A percentile compares a stretch with the other conserved stretches of the same genome.
Conservation (phyloP, 2,113 vertebrate genomes). For the Sardina pilchardus region DNA sequence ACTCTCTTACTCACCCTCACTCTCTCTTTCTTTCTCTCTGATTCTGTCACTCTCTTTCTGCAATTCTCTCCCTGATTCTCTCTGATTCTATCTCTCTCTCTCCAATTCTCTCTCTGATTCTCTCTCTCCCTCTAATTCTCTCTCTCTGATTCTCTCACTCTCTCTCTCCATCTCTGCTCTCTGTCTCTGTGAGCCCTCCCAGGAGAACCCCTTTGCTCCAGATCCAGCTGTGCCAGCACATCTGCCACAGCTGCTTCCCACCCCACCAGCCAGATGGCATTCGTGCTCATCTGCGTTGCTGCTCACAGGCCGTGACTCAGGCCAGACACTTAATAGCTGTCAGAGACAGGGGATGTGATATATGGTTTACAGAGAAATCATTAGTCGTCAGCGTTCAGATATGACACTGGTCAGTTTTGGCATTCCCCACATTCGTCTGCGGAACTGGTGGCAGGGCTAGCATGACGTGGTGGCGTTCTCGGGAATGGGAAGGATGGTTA, state of each 20-base stretch:
- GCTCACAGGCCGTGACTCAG: neutral
- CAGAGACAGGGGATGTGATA: neutral
- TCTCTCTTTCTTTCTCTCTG: too few species aligned
- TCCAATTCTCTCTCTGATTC: neutral
- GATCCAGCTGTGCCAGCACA: neutral
- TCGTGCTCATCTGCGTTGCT: neutral
- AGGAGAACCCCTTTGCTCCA: neutral
- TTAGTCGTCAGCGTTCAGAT: neutral
- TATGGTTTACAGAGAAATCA: neutral
- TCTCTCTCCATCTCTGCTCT: neutral
- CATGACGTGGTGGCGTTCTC: constrained; percentile 12
- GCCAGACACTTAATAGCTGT: neutral
- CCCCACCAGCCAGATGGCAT: neutral
- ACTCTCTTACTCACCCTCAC: too few species aligned
- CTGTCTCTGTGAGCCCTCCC: neutral
- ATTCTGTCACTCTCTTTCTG: too few species aligned
- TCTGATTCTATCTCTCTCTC: too few species aligned
- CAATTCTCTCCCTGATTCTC: too few species aligned
- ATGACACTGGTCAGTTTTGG: neutral
- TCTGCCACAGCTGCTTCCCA: neutral
- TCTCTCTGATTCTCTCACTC: neutral
- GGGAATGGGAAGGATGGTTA: constrained; percentile 24
- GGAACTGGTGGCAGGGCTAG: neutral
- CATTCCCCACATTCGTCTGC: constrained; percentile 31
- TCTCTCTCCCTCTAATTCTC: neutral